These are phyloP conservation scores for Pristionchus japonicus DNA, from an alignment of 2,888 invertebrate species.

Conservation along the genomic window DNA sequence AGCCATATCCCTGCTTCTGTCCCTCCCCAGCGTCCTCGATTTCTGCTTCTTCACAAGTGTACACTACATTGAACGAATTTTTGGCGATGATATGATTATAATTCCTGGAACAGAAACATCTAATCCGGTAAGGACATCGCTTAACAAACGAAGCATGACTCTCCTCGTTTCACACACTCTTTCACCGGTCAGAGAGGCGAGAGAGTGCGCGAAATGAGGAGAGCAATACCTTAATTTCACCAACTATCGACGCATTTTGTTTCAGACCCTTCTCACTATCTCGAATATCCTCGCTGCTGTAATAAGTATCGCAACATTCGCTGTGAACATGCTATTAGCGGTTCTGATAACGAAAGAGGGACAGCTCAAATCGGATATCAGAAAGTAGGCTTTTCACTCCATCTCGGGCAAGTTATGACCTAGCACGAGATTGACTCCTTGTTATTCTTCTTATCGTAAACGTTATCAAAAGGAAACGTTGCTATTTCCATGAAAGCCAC, in stretches of 20 bases:
- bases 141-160: background rate
- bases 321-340: background rate
- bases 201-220: no score
- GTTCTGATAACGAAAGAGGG: background rate
- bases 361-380: background rate
- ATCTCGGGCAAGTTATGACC: no score
- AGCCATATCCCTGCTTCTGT: background rate
- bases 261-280: background rate
- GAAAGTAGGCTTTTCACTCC: background rate
- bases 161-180: no score
- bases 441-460: no score
- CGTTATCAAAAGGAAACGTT: no score
- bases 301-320: background rate
- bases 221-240: no score
- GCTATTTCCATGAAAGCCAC: no score
- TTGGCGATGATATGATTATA: background rate
- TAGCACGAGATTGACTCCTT: background rate
- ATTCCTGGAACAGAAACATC: background rate
- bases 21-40: background rate
- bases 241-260: no score
- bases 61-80: background rate
- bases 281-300: background rate
- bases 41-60: background rate
- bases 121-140: background rate
- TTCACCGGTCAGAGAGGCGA: no score